Base-by-base conservation (phyloP, 2,888 invertebrate genomes). In the Corbicula japonica region DNA sequence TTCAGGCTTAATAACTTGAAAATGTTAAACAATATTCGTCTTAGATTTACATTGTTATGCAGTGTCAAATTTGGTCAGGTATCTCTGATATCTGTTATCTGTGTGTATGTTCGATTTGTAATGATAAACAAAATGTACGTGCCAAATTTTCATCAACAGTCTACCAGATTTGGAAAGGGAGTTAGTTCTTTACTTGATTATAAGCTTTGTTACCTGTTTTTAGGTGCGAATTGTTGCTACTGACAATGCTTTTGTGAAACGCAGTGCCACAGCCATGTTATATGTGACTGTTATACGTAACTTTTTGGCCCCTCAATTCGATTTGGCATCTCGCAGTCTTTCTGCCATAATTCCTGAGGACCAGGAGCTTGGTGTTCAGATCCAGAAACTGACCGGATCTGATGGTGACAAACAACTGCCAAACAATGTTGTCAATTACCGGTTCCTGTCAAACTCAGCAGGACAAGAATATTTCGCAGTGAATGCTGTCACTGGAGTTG, bases 181-280 rank as follows among this genome's bases (percentile, higher is more conserved):
- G n/a, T n/a, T n/a, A n/a, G n/a, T n/a, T n/a, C n/a, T n/a, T n/a
- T n/a, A n/a, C n/a, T n/a, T n/a, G n/a, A n/a, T n/a, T n/a, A n/a
- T n/a, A n/a, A n/a, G n/a, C n/a, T n/a, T n/a, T n/a, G n/a, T n/a
- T n/a, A n/a, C n/a, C n/a, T 38, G 18, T 34, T 28, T 79, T 84
- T 26, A 90, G 90, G 63, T 90, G 21, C 60, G 83, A 30, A 84
- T 88, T 21, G 54, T 70, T 21, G 90, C 88, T 12, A 56, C 80
- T 28, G 92, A 92, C 74, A 87, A 87, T 48, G 92, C 90, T 18
- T 28, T 60, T 10, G 87, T 89, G 15, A 73, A 86, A 3, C 60
- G 83, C 26, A 66, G 73, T 30, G 85, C 84, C 1, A 80, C 65
- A 34, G 90, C 86, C 6, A 44, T 85, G 18, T 65, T 91, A 21